Conservation (phyloP, 2,888 invertebrate genomes). For the Scaptomyza polygonia region DNA sequence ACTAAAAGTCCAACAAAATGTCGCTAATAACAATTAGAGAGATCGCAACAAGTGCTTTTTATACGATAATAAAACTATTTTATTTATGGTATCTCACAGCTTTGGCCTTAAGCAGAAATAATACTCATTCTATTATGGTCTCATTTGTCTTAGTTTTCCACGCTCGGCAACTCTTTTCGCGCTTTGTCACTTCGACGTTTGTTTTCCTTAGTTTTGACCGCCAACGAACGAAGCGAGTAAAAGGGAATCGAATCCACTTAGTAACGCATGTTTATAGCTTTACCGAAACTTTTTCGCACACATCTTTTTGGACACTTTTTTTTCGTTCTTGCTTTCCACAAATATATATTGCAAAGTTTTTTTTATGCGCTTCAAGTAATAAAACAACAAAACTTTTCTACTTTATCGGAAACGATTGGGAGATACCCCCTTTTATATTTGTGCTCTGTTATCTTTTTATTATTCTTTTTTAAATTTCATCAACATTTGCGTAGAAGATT, state of each 20-base stretch:
- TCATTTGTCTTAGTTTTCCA: conserved; percentile 73
- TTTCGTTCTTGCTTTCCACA: conserved; percentile 7
- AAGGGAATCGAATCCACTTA: conserved; percentile 48
- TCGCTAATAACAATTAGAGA: conserved; percentile 24
- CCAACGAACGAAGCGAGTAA: conserved; percentile 16
- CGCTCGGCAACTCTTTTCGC: conserved; percentile 63
- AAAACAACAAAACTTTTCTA: conserved; percentile 14
- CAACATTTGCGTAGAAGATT: too few relatives aligned
- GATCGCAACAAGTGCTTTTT: conserved; percentile 36
- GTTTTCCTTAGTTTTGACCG: conserved; percentile 72
- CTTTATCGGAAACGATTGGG: background rate
- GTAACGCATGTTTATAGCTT: conserved; percentile 71
- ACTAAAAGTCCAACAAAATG: background rate
- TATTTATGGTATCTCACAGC: conserved; percentile 27
- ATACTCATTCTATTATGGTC: conserved; percentile 67
- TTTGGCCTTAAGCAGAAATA: conserved; percentile 49
- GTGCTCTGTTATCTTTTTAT: too few relatives aligned
- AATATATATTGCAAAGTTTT: conserved; percentile 60
- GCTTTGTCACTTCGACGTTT: conserved; percentile 71
- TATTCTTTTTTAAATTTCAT: too few relatives aligned
- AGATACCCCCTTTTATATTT: conserved; percentile 21
- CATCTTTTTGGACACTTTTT: conserved; percentile 53
- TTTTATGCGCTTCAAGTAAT: conserved; percentile 45
- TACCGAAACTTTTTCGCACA: conserved; percentile 58
- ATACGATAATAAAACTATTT: conserved; percentile 33